Evolutionary conservation across 1,140 invertebrate genomes (phyloP).

Genomic region (Hirudo medicinalis): DNA sequence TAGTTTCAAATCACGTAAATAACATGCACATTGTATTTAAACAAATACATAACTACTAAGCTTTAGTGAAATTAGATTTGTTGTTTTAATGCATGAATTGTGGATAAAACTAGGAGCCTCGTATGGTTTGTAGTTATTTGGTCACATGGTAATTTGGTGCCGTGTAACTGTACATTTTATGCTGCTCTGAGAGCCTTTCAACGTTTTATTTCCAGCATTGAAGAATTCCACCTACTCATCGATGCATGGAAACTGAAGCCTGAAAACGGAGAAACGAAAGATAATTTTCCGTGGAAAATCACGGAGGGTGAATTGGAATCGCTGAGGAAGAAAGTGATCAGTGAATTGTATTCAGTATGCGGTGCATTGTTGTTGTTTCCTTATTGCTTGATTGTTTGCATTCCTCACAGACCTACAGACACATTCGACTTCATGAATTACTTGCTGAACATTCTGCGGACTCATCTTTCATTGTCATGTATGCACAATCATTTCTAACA

Average conservation of each 20-base stretch:
- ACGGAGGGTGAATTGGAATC: conserved; percentile 59
- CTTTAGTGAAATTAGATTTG: too few species aligned
- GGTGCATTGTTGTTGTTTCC: too few species aligned
- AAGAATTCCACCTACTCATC: conserved; percentile 48
- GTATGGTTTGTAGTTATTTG: too few species aligned
- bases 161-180: too few species aligned
- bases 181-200: too few species aligned
- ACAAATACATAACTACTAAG: too few species aligned
- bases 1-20: too few species aligned
- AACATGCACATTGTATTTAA: too few species aligned
- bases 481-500: neutral
- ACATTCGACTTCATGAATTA: conserved; percentile 69
- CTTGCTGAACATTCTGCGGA: conserved; percentile 66
- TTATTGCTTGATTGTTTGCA: neutral
- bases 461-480: conserved; percentile 72
- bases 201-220: conserved; percentile 19
- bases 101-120: too few species aligned
- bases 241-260: conserved; percentile 35
- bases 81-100: too few species aligned
- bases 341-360: too few species aligned
- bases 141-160: too few species aligned
- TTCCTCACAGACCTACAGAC: conserved; percentile 58
- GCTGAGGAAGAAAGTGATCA: conserved; percentile 54
- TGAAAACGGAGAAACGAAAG: conserved; percentile 33
- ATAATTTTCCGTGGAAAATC: conserved; percentile 45